Base-by-base conservation (phyloP, 2,113 vertebrate genomes). In the Callionymus lyra region DNA sequence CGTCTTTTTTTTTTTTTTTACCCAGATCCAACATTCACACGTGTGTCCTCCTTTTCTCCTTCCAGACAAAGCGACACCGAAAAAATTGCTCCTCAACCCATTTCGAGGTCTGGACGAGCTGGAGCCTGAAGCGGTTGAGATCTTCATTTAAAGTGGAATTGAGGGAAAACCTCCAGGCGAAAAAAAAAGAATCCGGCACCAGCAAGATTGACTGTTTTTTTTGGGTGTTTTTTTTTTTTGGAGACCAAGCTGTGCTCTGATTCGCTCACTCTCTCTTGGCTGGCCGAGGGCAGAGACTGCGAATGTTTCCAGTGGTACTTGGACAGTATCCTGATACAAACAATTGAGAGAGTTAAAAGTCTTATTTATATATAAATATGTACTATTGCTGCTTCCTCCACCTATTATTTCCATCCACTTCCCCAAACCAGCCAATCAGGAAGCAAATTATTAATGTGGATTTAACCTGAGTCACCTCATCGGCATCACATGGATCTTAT, bases 41-140 rank as follows among this genome's bases (percentile, higher is more conserved):
- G n/a, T n/a, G n/a, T n/a, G n/a, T n/a, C n/a, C 21, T 47, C 16
- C 5, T 50, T 5, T 45, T 2, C 35, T 15, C 37, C 34, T 8
- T 21, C 6, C 56, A 84, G 84, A 74, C 38, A 77, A 61, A 40
- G 40, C 60, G 60, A 65, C 38, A 6, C 47, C 70, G 40, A 72
- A 62, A 38, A 74, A 71, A 63, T 52, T 68, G 48, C 44, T 65
- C 33, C 44, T 48, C 27, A 77, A 82, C 59, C 70, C 75, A 10
- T 81, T 85, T 43, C 59, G 63, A 59, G 82, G 80, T 34, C 42
- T 84, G 65, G 82, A 84, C 32, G 78, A 72, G 17, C 55, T 85
- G 59, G 75, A 84, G 31, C 57, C 77, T 1, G 82, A 85, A 19
- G 79, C 81, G 9, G 82, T 80, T 53, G 84, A 86, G 57, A 83